These are phyloP conservation scores for Leptinotarsa tumamoca DNA, from an alignment of 2,888 invertebrate genomes.

Conservation along the genomic window DNA sequence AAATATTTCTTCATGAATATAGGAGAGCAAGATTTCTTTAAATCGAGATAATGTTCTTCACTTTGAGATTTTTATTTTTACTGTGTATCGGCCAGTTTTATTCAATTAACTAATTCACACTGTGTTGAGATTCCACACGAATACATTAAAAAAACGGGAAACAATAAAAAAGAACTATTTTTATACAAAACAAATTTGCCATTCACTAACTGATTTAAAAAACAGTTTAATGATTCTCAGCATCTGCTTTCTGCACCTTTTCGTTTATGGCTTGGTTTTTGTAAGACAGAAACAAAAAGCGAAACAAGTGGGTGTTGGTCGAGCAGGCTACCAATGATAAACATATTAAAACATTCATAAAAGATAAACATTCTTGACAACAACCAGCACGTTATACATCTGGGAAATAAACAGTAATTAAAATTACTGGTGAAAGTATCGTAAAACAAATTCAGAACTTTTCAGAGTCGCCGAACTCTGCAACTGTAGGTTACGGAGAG, in stretches of 20 bases:
- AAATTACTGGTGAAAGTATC: slow-evolving; percentile 31
- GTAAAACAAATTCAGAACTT: slow-evolving; percentile 7
- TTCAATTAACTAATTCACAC: no score
- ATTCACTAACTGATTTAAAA: neutral
- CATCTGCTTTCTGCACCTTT: neutral
- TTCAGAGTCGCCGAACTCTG: neutral
- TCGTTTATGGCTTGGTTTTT: neutral
- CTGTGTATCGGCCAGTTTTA: no score
- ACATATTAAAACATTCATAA: slow-evolving; percentile 1
- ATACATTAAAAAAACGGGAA: no score
- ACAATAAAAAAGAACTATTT: no score
- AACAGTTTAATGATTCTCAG: neutral
- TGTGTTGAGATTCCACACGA: no score
- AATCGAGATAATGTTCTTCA: no score
- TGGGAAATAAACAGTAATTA: slow-evolving; percentile 49
- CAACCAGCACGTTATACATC: slow-evolving; percentile 46
- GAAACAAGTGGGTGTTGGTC: slow-evolving; percentile 9
- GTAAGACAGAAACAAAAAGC: neutral
- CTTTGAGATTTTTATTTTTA: no score
- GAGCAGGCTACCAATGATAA: neutral
- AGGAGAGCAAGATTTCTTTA: no score
- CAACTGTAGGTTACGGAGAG: neutral
- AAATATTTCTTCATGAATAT: no score
- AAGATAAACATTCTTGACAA: slow-evolving; percentile 38
- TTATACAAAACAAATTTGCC: no score